Conservation (phyloP, 2,797 vertebrate genomes). For the Phrynocephalus forsythii region DNA sequence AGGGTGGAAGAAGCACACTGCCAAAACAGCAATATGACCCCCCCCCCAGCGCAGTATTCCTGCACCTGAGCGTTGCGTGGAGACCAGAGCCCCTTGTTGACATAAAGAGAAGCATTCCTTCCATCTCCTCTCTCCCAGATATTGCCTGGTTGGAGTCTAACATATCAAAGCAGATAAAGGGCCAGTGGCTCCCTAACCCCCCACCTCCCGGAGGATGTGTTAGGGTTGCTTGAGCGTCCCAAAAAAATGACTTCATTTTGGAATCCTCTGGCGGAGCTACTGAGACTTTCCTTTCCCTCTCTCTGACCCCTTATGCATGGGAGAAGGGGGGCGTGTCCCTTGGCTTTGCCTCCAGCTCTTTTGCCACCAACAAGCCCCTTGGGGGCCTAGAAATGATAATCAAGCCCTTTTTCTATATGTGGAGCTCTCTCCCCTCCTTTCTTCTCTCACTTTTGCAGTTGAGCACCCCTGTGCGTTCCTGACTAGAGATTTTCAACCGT, state of each 20-base stretch:
- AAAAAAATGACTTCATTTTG: not conserved
- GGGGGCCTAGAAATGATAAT: not conserved
- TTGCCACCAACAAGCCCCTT: not conserved
- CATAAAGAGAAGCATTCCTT: not conserved
- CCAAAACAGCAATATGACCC: slow-evolving; percentile 67
- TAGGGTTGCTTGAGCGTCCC: not conserved
- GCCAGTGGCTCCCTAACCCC: not conserved
- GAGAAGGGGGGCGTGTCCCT: not conserved
- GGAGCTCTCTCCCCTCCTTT: not conserved
- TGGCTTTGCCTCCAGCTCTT: not conserved
- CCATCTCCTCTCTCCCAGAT: not conserved
- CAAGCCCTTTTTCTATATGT: not conserved
- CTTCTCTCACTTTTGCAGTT: not conserved
- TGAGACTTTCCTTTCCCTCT: not conserved
- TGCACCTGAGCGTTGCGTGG: not conserved
- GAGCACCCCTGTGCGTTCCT: not conserved
- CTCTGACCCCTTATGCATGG: not conserved
- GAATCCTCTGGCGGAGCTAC: not conserved
- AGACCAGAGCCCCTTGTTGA: not conserved
- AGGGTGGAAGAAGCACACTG: slow-evolving; percentile 5
- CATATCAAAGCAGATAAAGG: not conserved
- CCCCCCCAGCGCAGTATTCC: not conserved
- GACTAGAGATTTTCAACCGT: not conserved
- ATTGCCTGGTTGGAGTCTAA: not conserved
- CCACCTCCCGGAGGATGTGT: not conserved